These are phyloP conservation scores for Epinephelus lanceolatus DNA, from an alignment of 2,113 vertebrate genomes.

Conservation along the genomic window DNA sequence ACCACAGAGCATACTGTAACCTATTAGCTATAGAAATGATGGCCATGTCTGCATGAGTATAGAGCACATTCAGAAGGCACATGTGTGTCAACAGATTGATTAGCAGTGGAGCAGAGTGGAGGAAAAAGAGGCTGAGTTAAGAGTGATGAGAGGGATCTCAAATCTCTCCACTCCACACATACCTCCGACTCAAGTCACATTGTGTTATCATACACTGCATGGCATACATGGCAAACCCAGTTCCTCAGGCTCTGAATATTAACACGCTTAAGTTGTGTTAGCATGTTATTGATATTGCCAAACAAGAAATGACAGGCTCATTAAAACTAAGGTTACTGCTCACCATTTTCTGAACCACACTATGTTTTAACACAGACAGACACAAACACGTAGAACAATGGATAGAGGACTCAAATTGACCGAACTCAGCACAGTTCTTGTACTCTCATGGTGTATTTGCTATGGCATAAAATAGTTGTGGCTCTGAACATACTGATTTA, in stretches of 20 bases:
- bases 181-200: too few relatives aligned
- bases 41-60: conserved; percentile 2
- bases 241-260: too few relatives aligned
- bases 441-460: not conserved
- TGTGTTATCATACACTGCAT: not conserved
- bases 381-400: not conserved
- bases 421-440: not conserved
- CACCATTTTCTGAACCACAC: not conserved
- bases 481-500: not conserved
- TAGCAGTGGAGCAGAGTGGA: not conserved
- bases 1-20: not conserved
- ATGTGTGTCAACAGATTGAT: not conserved
- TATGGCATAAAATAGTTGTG: not conserved
- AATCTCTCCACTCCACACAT: not conserved
- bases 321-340: not conserved
- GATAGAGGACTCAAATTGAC: not conserved
- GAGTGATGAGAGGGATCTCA: not conserved
- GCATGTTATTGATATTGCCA: too few relatives aligned
- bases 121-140: not conserved
- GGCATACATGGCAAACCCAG: not conserved
- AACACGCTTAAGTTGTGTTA: too few relatives aligned
- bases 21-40: not conserved
- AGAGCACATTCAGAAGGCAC: not conserved
- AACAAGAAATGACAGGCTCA: too few relatives aligned
- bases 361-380: not conserved